A percentile compares a stretch with the other conserved stretches of the same genome.
Evolutionary conservation across 2,113 vertebrate genomes (phyloP).

Genomic region (Microtus oregoni): DNA sequence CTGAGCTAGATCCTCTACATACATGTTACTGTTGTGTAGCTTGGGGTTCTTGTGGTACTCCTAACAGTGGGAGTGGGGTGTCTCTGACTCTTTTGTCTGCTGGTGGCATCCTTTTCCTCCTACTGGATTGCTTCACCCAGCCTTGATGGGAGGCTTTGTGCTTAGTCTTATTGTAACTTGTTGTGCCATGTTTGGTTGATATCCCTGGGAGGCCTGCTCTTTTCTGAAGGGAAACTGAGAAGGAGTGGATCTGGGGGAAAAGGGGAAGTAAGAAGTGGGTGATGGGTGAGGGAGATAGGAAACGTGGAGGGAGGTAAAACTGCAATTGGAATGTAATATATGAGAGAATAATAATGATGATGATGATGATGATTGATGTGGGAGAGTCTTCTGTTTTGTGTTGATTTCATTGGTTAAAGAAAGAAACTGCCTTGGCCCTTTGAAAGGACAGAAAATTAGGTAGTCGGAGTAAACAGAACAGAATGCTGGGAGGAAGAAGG

Average conservation of each 20-base stretch:
- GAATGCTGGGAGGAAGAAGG: too few species aligned
- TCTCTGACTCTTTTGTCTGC: neutral
- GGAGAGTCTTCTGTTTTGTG: too few species aligned
- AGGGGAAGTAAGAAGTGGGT: neutral
- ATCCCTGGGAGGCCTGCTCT: neutral
- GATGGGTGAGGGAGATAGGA: neutral
- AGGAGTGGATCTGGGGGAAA: neutral
- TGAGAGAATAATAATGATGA: neutral
- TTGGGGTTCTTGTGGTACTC: neutral
- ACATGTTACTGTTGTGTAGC: neutral
- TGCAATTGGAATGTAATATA: neutral
- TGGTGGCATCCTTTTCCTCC: neutral
- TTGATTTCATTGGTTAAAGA: too few species aligned
- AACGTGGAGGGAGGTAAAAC: neutral
- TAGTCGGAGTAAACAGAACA: too few species aligned
- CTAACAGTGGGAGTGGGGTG: neutral
- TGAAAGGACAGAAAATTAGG: too few species aligned
- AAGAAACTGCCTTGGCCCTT: too few species aligned
- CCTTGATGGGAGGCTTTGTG: neutral
- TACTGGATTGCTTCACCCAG: neutral
- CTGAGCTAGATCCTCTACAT: neutral
- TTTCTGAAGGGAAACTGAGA: neutral
- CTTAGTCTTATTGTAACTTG: neutral
- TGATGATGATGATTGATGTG: too few species aligned
- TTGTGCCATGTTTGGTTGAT: neutral